A percentile compares a stretch with the other conserved stretches of the same genome.
phyloP scores from a whole-genome alignment of 2,888 invertebrate species.

The Plagiodera versicolora region DNA sequence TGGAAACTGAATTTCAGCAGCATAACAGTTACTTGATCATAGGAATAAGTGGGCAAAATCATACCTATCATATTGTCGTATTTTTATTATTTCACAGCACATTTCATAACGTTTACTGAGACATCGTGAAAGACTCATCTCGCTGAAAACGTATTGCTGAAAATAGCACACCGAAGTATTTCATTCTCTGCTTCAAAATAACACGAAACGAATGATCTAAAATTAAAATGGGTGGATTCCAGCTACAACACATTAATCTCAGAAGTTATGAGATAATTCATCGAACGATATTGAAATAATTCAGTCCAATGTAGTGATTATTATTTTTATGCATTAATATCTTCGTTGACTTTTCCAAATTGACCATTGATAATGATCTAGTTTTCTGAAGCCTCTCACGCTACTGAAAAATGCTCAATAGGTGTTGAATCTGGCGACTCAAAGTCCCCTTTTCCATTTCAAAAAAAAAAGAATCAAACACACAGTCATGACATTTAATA shows the following conservation, averaged over 20 bases:
- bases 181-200: not conserved
- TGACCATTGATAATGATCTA: too few relatives aligned
- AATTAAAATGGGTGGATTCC: not conserved
- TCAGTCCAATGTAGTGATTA: too few relatives aligned
- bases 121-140: not conserved
- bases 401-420: too few relatives aligned
- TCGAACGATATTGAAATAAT: not conserved
- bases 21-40: too few relatives aligned
- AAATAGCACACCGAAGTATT: not conserved
- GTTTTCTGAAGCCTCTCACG: too few relatives aligned
- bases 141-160: not conserved
- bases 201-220: not conserved
- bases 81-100: not conserved
- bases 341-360: too few relatives aligned
- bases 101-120: not conserved
- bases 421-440: too few relatives aligned
- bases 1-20: too few relatives aligned
- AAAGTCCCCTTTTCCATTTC: too few relatives aligned
- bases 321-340: too few relatives aligned
- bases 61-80: not conserved
- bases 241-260: not conserved
- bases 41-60: not conserved
- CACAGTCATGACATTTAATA: not conserved
- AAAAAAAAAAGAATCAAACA: too few relatives aligned
- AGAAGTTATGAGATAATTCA: not conserved